Percentiles rank a stretch among this genome's conserved stretches.
Evolutionary conservation across 2,888 invertebrate genomes (phyloP).

Genomic region (Heliconius ismenius): DNA sequence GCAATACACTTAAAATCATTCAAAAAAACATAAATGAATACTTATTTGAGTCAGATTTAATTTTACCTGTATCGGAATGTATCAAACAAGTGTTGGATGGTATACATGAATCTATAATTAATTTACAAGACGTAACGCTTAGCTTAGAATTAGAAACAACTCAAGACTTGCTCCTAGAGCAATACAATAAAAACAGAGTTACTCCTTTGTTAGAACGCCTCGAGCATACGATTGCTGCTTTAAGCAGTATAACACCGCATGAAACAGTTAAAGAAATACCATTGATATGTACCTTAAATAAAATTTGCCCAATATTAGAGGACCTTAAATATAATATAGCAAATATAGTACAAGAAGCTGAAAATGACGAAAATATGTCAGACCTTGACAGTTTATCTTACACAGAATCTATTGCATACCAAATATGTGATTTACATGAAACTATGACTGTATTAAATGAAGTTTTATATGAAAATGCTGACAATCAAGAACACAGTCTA

Average conservation of each 20-base stretch:
- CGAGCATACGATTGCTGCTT: conserved; percentile 64
- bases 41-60: conserved; percentile 64
- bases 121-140: conserved; percentile 60
- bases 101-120: conserved; percentile 64
- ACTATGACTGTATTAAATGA: conserved; percentile 65
- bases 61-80: conserved; percentile 60
- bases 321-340: conserved; percentile 67
- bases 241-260: conserved; percentile 58
- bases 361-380: conserved; percentile 56
- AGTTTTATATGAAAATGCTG: conserved; percentile 63
- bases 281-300: conserved; percentile 58
- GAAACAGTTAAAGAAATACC: conserved; percentile 54
- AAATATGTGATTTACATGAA: conserved; percentile 65
- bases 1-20: conserved; percentile 65
- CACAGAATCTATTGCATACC: conserved; percentile 63
- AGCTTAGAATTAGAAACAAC: conserved; percentile 62
- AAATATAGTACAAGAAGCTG: conserved; percentile 47
- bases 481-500: conserved; percentile 56
- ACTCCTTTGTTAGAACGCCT: conserved; percentile 63
- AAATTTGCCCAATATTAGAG: conserved; percentile 65
- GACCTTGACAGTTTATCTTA: conserved; percentile 70
- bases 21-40: conserved; percentile 60
- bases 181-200: conserved; percentile 52
- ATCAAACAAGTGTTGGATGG: conserved; percentile 58
- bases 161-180: conserved; percentile 52